These are phyloP conservation scores for Ecdyonurus torrentis DNA, from an alignment of 2,888 invertebrate genomes.

Conservation along the genomic window DNA sequence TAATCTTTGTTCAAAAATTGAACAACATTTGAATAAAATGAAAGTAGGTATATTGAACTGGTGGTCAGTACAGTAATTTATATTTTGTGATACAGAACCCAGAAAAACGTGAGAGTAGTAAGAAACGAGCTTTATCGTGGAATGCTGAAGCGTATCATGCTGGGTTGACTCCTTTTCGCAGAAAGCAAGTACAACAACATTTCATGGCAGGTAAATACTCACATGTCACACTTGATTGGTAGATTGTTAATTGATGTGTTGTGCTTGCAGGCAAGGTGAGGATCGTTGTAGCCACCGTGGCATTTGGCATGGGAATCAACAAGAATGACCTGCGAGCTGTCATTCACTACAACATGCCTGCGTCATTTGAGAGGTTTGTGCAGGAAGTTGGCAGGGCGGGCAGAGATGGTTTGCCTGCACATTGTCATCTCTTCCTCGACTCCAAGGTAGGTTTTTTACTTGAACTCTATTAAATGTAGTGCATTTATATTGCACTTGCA, in stretches of 20 bases:
- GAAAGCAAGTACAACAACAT: constrained; percentile 68
- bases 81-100: neutral
- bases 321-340: constrained; percentile 91
- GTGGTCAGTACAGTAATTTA: too few relatives aligned
- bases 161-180: constrained; percentile 62
- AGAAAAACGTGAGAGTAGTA: constrained; percentile 16
- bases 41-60: too few relatives aligned
- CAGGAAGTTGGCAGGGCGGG: constrained; percentile 91
- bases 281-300: constrained; percentile 93
- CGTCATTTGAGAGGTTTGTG: constrained; percentile 72
- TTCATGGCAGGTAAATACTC: constrained; percentile 62
- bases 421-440: constrained; percentile 75
- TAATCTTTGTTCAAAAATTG: too few relatives aligned
- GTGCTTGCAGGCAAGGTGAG: constrained; percentile 26
- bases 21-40: too few relatives aligned
- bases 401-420: constrained; percentile 64
- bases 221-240: neutral
- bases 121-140: constrained; percentile 43
- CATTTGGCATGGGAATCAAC: constrained; percentile 98
- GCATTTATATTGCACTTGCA: too few relatives aligned
- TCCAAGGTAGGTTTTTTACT: constrained; percentile 34
- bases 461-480: too few relatives aligned
- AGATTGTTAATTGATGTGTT: neutral
- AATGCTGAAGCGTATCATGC: constrained; percentile 87
- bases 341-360: constrained; percentile 85